Base-by-base conservation (phyloP, 2,888 invertebrate species). In the Mythimna loreyi region DNA sequence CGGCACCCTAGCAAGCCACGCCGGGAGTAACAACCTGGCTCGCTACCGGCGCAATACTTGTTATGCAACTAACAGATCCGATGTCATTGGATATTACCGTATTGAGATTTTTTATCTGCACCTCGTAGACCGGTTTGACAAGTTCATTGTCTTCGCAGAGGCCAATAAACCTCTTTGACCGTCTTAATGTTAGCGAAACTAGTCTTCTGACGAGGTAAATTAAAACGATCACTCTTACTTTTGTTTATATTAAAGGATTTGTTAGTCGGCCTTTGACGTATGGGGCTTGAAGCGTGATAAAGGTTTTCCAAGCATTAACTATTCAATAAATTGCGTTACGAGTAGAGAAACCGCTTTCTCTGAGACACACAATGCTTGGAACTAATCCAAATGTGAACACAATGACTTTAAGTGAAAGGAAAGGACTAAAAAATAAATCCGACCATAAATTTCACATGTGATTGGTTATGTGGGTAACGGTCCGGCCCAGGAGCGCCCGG, bases 91-190 rank as follows among this genome's bases (percentile, higher is more conserved):
- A 78, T 72, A 78, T 77, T 81, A 82, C 79, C 56, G 68, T 75
- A 79, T 76, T 67, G 71, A 73, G 52, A 55, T 78, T 67, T 82
- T 75, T 83, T 86, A 86, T 88, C 81, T 87, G 81, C 78, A 67
- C 80, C 72, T 68, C 62, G 65, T 71, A 80, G 85, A 92, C 92
- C 92, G 91, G 93, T 92, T 87, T 82, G 71, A 82, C 83, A 90
- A 90, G 94, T 91, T 94, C 93, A 91, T 87, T 91, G 93, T 92
- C 91, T 90, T 81, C 69, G 25, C 28, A 78, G 75, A 88, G 92
- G 91, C 92, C 91, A 85, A 83, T 84, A 91, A 92, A 90, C 93
- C 85, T 87, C 87, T 86, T 87, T 86, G 85, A 87, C 81, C 85
- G 79, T 78, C 71, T 78, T 82, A 71, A 82, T 80, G 47, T 56